Percentiles rank a stretch among this genome's conserved stretches.
phyloP scores from a whole-genome alignment of 1,140 invertebrate species.

The Trichoplusia ni region DNA sequence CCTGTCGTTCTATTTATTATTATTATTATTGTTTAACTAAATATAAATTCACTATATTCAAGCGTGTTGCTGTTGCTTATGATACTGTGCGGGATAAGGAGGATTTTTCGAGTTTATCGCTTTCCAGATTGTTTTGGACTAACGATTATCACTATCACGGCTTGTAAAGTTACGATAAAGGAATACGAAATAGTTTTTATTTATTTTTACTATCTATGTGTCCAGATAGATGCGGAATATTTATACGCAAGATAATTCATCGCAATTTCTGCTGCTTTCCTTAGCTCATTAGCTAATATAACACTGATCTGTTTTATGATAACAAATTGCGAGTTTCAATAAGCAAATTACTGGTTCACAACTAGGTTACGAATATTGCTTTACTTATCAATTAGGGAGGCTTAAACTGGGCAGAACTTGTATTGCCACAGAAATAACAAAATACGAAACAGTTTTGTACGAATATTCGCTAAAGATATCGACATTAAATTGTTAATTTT shows the following conservation, averaged over 20 bases:
- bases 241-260: not conserved
- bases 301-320: too few relatives aligned
- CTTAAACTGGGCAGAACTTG: too few relatives aligned
- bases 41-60: too few relatives aligned
- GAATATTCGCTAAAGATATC: too few relatives aligned
- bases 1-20: too few relatives aligned
- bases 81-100: not conserved
- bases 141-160: not conserved
- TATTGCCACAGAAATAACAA: too few relatives aligned
- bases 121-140: not conserved
- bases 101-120: not conserved
- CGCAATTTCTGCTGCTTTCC: not conserved
- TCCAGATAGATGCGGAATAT: not conserved
- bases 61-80: not conserved
- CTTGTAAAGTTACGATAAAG: not conserved
- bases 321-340: too few relatives aligned
- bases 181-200: not conserved
- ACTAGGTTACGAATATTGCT: too few relatives aligned
- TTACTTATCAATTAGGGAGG: too few relatives aligned
- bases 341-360: too few relatives aligned
- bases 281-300: too few relatives aligned
- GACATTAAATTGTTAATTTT: slow-evolving; percentile 21
- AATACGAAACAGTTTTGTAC: too few relatives aligned
- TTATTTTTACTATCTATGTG: not conserved
- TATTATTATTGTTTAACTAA: not conserved